phyloP scores from a whole-genome alignment of 2,888 invertebrate species.

The Pegoplata infirma region DNA sequence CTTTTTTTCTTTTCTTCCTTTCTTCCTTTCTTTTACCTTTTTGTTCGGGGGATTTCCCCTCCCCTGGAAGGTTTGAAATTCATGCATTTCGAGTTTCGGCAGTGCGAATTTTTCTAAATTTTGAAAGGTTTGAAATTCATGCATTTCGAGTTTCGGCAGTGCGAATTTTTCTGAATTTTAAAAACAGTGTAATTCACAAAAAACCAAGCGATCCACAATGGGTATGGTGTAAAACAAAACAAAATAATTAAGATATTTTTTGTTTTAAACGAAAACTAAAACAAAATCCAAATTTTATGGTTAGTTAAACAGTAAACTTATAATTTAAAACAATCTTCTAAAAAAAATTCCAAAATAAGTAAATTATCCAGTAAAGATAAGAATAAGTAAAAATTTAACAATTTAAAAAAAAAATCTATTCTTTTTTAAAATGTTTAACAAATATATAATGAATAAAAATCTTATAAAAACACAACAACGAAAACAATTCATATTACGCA shows the following conservation, averaged over 20 bases:
- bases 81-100: no score
- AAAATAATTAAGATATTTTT: background rate
- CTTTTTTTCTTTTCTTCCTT: no score
- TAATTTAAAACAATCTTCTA: background rate
- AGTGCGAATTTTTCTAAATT: no score
- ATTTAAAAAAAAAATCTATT: background rate
- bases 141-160: no score
- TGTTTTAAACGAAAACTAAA: background rate
- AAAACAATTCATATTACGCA: constrained; percentile 33
- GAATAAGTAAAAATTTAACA: background rate
- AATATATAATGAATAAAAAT: background rate
- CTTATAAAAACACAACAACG: background rate
- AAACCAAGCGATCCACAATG: no score
- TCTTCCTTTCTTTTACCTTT: no score
- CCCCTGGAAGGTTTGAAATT: no score
- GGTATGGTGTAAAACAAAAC: background rate
- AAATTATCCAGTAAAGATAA: background rate
- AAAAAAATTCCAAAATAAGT: background rate
- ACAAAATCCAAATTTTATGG: background rate
- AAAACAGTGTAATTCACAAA: no score
- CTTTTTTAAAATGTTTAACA: background rate
- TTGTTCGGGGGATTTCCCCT: no score
- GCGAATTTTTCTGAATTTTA: no score
- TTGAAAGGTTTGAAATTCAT: no score
- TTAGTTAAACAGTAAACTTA: constrained; percentile 5